Evolutionary conservation across 2,797 vertebrate species (phyloP).

Genomic region (Balearica regulorum): DNA sequence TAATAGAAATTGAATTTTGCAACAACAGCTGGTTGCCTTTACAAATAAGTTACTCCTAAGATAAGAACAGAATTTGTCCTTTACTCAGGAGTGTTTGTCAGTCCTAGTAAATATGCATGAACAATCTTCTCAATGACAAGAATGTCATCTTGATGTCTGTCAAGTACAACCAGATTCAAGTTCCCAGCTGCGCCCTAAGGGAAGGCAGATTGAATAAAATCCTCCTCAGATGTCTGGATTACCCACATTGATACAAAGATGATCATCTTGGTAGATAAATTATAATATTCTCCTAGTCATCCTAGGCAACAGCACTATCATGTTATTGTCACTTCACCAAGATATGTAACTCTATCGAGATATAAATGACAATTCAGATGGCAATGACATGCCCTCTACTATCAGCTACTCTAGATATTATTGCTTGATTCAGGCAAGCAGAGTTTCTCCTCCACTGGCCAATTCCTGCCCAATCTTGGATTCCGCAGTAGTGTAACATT

Average conservation of each 20-base stretch:
- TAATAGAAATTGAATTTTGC: neutral
- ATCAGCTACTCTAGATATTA: neutral
- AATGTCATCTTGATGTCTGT: constrained; percentile 12
- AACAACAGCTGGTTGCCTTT: constrained; percentile 27
- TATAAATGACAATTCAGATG: neutral
- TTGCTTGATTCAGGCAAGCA: neutral
- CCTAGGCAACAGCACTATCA: neutral
- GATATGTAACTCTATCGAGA: neutral
- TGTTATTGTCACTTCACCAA: neutral
- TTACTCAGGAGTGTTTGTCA: constrained; percentile 34
- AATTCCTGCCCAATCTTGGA: neutral
- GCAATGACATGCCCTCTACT: neutral
- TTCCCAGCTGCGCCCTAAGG: constrained; percentile 23
- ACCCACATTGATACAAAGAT: neutral
- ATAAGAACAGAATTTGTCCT: constrained; percentile 27
- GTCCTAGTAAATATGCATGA: constrained; percentile 27
- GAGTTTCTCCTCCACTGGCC: neutral
- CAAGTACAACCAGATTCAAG: constrained; percentile 9
- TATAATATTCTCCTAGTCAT: neutral
- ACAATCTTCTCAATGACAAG: constrained; percentile 13
- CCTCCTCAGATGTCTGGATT: constrained; percentile 20
- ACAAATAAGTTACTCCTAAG: constrained; percentile 47
- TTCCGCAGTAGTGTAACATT: neutral
- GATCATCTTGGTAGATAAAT: neutral
- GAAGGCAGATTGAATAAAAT: constrained; percentile 43